Percentiles rank a stretch among this genome's conserved stretches.
Evolutionary conservation across 2,888 invertebrate genomes (phyloP).

Genomic region (Tenthredo distinguenda): DNA sequence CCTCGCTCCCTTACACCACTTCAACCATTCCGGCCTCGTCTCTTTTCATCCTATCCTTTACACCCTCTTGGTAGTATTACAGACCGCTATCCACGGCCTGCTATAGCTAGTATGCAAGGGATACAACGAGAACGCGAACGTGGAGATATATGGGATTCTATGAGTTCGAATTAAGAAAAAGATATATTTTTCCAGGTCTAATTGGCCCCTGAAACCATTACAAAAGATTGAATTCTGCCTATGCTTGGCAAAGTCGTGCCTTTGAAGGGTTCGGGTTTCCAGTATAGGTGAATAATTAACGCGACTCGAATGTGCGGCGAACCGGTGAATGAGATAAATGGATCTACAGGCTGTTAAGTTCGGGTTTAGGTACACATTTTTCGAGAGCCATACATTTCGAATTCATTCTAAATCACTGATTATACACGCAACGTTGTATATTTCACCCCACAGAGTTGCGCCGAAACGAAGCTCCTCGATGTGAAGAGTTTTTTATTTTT

Average conservation of each 20-base stretch:
- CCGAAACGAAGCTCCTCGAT: not conserved
- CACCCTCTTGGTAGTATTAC: conserved; percentile 30
- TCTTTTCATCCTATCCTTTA: not conserved
- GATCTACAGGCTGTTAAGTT: not conserved
- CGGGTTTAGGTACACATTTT: conserved; percentile 6
- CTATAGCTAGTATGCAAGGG: conserved; percentile 7
- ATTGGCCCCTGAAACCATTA: not conserved
- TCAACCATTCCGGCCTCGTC: not conserved
- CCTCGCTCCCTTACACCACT: conserved; percentile 9
- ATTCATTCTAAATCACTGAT: conserved; percentile 9
- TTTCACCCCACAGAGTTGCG: not conserved
- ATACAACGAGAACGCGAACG: not conserved
- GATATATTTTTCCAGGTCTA: not conserved
- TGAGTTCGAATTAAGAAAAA: not conserved
- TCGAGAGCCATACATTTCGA: not conserved
- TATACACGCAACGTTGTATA: not conserved
- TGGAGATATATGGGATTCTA: not conserved
- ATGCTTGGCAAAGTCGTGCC: not conserved
- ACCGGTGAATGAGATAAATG: conserved; percentile 24
- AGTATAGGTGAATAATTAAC: conserved; percentile 27
- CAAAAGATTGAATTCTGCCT: not conserved
- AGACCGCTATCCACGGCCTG: not conserved
- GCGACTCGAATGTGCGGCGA: not conserved
- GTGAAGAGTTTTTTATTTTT: not conserved
- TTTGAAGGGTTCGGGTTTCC: not conserved